Evolutionary conservation across 1,140 invertebrate genomes (phyloP).

Genomic region (Drosophila sproati): DNA sequence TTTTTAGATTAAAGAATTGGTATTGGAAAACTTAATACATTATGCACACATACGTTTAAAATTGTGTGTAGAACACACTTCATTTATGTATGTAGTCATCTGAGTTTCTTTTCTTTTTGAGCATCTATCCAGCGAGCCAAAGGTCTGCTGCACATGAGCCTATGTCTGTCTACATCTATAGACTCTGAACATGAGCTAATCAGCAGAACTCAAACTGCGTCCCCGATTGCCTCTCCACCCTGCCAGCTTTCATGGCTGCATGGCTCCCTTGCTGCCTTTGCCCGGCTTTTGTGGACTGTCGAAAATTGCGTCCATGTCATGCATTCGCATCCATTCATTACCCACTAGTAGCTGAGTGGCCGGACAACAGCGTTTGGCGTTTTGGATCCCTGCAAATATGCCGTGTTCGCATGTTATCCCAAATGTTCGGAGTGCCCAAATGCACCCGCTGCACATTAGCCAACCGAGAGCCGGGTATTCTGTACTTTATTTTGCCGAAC

Average conservation of each 20-base stretch:
- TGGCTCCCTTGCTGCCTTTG: not conserved
- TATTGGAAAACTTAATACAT: not conserved
- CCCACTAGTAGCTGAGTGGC: constrained; percentile 71
- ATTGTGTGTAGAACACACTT: not conserved
- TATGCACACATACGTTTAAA: constrained; percentile 8
- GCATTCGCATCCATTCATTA: constrained; percentile 79
- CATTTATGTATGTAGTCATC: constrained; percentile 4
- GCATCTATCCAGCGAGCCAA: constrained; percentile 14
- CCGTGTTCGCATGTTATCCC: constrained; percentile 80
- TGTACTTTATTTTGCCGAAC: constrained; percentile 84
- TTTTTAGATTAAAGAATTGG: not conserved
- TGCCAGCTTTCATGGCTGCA: no score
- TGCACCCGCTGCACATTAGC: constrained; percentile 47
- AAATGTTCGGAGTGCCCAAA: constrained; percentile 72
- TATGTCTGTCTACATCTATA: constrained; percentile 42
- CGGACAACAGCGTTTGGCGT: constrained; percentile 78
- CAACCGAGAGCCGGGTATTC: constrained; percentile 47
- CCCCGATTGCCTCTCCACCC: constrained; percentile 1
- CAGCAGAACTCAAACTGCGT: constrained; percentile 61
- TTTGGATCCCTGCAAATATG: constrained; percentile 78
- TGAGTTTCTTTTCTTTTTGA: not conserved
- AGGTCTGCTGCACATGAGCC: constrained; percentile 33
- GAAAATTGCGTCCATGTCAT: constrained; percentile 81
- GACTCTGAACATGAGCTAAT: constrained; percentile 71
- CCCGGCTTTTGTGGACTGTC: constrained; percentile 39